These are phyloP conservation scores for Ceratosolen solmsi DNA, from an alignment of 1,140 invertebrate species.

Conservation along the genomic window DNA sequence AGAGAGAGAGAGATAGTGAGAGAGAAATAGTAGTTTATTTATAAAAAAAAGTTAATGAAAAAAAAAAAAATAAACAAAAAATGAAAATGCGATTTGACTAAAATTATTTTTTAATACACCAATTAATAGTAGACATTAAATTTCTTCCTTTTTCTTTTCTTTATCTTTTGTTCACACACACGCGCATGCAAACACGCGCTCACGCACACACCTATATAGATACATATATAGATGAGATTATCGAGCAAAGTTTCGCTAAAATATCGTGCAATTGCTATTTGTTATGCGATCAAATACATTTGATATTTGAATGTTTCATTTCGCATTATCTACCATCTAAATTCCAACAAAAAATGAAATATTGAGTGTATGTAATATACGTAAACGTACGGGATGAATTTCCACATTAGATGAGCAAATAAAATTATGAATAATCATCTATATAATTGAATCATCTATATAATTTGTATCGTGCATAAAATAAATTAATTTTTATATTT, in stretches of 20 bases:
- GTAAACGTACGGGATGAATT: too few species aligned
- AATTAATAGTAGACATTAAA: neutral
- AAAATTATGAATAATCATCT: neutral
- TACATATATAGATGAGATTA: neutral
- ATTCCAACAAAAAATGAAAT: neutral
- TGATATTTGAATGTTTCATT: neutral
- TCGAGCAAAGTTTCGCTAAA: neutral
- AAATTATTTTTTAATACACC: too few species aligned
- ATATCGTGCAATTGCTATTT: neutral
- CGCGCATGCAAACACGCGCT: too few species aligned
- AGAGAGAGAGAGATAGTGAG: too few species aligned
- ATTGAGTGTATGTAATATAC: too few species aligned
- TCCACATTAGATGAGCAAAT: neutral
- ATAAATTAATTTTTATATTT: neutral
- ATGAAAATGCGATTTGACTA: neutral
- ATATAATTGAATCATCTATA: neutral
- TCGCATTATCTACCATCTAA: neutral
- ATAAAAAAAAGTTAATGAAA: too few species aligned
- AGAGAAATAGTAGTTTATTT: too few species aligned
- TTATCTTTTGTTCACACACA: too few species aligned
- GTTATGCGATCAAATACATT: neutral
- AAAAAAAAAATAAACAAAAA: slow-evolving; percentile 5
- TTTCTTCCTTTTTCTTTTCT: neutral
- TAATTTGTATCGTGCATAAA: neutral
- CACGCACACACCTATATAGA: too few species aligned